A percentile compares a stretch with the other conserved stretches of the same genome.
These are phyloP conservation scores for Chromis chromis DNA, from an alignment of 2,797 vertebrate genomes.

Conservation along the genomic window DNA sequence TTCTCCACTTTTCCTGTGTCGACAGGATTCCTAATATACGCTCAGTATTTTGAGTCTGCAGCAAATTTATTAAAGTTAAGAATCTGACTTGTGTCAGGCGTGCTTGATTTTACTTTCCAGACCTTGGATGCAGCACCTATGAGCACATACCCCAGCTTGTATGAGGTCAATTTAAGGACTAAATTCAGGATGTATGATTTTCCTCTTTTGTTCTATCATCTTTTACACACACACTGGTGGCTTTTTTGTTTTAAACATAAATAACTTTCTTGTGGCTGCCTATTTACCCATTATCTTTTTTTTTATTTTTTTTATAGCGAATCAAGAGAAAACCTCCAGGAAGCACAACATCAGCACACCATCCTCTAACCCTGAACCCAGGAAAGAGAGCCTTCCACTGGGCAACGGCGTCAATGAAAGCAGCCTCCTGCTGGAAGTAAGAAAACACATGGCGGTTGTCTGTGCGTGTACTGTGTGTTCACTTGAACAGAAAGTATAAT, in stretches of 20 bases:
- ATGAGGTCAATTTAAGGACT: background rate
- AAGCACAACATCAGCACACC: conserved; percentile 70
- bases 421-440: conserved; percentile 83
- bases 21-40: background rate
- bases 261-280: background rate
- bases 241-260: background rate
- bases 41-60: background rate
- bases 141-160: background rate
- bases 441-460: conserved; percentile 36
- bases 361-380: conserved; percentile 76
- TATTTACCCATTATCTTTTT: conserved; percentile 17
- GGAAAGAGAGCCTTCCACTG: conserved; percentile 72
- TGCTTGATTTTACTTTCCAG: conserved; percentile 2
- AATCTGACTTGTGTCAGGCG: background rate
- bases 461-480: background rate
- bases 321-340: conserved; percentile 75
- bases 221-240: background rate
- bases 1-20: conserved; percentile 12
- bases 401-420: conserved; percentile 70
- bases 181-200: background rate
- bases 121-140: background rate
- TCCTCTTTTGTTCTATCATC: background rate
- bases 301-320: conserved; percentile 51
- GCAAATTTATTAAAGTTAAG: background rate
- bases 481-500: background rate